Percentiles rank a stretch among this genome's conserved stretches.
These are phyloP conservation scores for Xestia rhomboidea DNA, from an alignment of 2,888 invertebrate species.

Conservation along the genomic window DNA sequence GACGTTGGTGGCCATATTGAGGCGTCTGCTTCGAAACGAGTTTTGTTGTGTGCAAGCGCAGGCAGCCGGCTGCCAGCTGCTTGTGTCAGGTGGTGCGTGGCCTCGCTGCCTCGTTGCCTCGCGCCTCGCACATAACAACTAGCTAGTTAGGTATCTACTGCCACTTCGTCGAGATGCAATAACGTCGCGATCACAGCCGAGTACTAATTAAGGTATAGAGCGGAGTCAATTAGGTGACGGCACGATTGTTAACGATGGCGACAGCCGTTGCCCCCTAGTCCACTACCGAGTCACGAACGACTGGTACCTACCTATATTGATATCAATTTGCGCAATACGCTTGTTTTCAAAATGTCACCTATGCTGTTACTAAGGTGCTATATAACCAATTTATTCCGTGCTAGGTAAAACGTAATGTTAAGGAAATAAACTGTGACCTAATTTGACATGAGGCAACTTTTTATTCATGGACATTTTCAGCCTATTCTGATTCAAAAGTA, in stretches of 20 bases:
- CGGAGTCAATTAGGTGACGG: slow-evolving; percentile 79
- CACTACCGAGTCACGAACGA: slow-evolving; percentile 67
- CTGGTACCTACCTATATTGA: slow-evolving; percentile 22
- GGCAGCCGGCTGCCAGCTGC: slow-evolving; percentile 88
- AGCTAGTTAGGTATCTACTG: slow-evolving; percentile 62
- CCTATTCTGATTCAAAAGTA: not conserved
- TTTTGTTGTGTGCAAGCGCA: slow-evolving; percentile 85
- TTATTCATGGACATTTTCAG: not conserved
- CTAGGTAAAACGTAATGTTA: not conserved
- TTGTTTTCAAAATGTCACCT: slow-evolving; percentile 40
- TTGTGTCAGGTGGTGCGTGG: slow-evolving; percentile 88
- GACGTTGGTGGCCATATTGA: slow-evolving; percentile 82
- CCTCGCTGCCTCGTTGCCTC: slow-evolving; percentile 79
- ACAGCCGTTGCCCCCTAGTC: slow-evolving; percentile 60
- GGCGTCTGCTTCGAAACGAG: slow-evolving; percentile 87
- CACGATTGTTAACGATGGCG: slow-evolving; percentile 75
- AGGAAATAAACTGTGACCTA: not conserved
- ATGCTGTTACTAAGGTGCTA: not conserved
- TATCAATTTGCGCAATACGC: slow-evolving; percentile 48
- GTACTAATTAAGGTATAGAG: slow-evolving; percentile 77
- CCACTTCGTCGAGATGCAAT: slow-evolving; percentile 58
- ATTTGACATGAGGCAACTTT: not conserved
- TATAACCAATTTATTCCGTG: slow-evolving; percentile 16
- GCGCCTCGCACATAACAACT: slow-evolving; percentile 74
- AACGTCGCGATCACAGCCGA: slow-evolving; percentile 62